phyloP scores from a whole-genome alignment of 2,113 vertebrate genomes.

The Melanocharis versteri region DNA sequence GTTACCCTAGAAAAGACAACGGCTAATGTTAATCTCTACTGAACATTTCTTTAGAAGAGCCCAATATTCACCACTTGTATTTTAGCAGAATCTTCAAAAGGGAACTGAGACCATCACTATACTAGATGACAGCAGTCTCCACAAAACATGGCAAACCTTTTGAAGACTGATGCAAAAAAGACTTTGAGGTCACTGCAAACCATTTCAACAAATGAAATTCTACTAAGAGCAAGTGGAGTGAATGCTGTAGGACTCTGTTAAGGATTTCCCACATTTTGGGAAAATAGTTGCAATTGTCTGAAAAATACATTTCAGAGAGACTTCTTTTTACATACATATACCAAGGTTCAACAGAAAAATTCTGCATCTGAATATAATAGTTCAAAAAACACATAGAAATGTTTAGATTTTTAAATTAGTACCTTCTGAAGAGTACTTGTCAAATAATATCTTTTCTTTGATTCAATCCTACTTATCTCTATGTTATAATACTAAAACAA shows the following conservation, averaged over 20 bases:
- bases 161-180: not conserved
- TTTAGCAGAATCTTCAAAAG: not conserved
- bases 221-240: rapidly evolving
- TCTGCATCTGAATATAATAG: not conserved
- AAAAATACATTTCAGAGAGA: not conserved
- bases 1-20: not conserved
- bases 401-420: not conserved
- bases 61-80: not conserved
- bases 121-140: not conserved
- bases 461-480: not conserved
- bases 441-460: not conserved
- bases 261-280: not conserved
- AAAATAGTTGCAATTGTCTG: not conserved
- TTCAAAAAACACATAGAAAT: not conserved
- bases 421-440: not conserved
- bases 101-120: not conserved
- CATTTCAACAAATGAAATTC: not conserved
- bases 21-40: not conserved
- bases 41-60: not conserved
- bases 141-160: not conserved
- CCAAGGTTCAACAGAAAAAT: not conserved
- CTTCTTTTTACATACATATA: not conserved
- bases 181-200: not conserved
- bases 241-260: not conserved
- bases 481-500: not conserved